Base-by-base conservation (phyloP, 30 jellyfish, hydroid and myxozoan species). In the Aurelia sp. region DNA sequence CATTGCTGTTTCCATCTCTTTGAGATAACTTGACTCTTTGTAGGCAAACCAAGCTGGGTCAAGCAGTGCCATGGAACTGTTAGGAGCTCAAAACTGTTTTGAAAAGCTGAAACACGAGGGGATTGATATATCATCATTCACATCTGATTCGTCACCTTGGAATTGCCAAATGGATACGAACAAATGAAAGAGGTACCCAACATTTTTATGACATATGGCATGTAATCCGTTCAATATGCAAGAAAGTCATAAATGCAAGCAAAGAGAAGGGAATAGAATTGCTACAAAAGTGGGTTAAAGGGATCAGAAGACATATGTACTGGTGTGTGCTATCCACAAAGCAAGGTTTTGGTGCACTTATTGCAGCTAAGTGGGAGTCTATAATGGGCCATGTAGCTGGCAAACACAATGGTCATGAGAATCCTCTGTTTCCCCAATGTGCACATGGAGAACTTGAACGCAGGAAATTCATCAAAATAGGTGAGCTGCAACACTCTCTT, bases 141-240 rank as follows among this genome's bases (percentile, higher is more conserved):
- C 27, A 24, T 67, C 59, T 31, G 88, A 77, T 24, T n/a, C n/a
- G 88, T 18, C 78, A 77, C 61, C 38, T 44, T 30, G 58, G 88
- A 20, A 40, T 77, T 61, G 88, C 88, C 68, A 77, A 77, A 77
- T 77, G 88, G 78, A 31, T 61, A 18, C 31, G 88, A 40, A 38
- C 13, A 7, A 22, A 38, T 7, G 48, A 60, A 19, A 63, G 77
- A 3, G 74, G 41, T 15, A 77, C 78, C 1, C 41, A 18, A 5
- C 88, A 60, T 58, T 77, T 20, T 22, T 67, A 55, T 60, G 78
- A 77, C 64, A 22, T 77, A 17, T 77, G 88, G 78, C 88, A 77
- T 33, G 78, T 77, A 31, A 16, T 64, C 50, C 63, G 58, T 12
- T 58, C 67, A 1, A 48, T 77, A 22, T 20, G 38, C 33, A 58